phyloP scores from a whole-genome alignment of 35 echinoderm and acorn worm genomes.

The Ptychodera flava region DNA sequence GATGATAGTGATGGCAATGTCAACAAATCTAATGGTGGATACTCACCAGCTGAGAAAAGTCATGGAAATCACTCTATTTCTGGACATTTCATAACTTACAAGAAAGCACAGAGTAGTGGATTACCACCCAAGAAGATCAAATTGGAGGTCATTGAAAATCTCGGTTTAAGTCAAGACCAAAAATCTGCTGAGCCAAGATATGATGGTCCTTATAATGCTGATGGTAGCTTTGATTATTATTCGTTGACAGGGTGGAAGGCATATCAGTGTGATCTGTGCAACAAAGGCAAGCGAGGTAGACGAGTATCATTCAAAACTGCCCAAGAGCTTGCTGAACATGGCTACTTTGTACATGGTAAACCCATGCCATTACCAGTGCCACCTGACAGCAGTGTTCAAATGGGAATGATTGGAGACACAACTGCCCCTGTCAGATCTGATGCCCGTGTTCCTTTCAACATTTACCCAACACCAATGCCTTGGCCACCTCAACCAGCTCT shows the following conservation, averaged over 20 bases:
- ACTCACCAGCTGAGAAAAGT: not conserved
- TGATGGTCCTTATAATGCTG: conserved; percentile 64
- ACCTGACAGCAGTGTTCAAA: not conserved
- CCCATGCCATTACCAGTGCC: not conserved
- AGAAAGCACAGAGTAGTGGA: not conserved
- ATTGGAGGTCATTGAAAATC: not conserved
- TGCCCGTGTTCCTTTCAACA: not conserved
- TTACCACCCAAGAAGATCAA: not conserved
- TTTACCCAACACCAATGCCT: not conserved
- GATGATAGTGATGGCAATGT: not conserved
- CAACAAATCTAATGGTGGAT: not conserved
- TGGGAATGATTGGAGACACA: not conserved
- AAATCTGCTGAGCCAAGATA: not conserved
- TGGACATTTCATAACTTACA: not conserved
- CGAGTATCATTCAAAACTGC: conserved; percentile 72
- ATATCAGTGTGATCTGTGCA: conserved; percentile 89
- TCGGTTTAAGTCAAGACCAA: too few species aligned
- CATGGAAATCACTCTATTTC: not conserved
- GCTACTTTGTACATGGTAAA: not conserved
- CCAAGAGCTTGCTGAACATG: conserved; percentile 85
- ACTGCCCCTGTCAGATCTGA: not conserved
- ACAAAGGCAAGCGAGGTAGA: conserved; percentile 46
- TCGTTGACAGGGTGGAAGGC: conserved; percentile 97
- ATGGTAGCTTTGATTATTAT: conserved; percentile 99
- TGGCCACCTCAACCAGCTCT: not conserved